Base-by-base conservation (phyloP, 1,140 invertebrate species). In the Sipha flava region DNA sequence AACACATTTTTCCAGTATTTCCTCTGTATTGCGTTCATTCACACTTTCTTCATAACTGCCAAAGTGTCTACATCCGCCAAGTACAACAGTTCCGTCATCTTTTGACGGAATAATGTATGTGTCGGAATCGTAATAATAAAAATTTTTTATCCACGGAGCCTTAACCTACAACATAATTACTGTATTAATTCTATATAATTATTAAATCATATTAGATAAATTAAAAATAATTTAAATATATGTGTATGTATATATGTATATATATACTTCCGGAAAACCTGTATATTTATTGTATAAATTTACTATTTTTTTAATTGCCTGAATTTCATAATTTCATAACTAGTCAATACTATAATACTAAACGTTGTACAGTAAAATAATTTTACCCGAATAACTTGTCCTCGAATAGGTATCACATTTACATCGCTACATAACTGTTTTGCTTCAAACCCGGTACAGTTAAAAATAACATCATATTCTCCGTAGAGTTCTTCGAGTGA, bases 111-210 rank as follows among this genome's bases (percentile, higher is more conserved):
- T 90, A 9, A 97, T 89, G 84, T 97, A 97, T 0, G 93, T 92
- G 82, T 95, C 92, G 72, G 90, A 88, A 83, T 96, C 94, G 0
- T 89, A 90, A 83, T 94, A 95, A 83, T 94, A 93, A 40, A 93
- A 95, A 1, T 90, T 91, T 87, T 96, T 95, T 6, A 97, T 86
- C 94, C 95, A 97, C 0, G 95, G 95, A 14, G 95, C 95, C 82
- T 89, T 88, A 1, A 94, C 92, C 91, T 92, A 70, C 18, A 66
- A 23, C 29, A 80, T 23, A 66, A 72, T 57, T 18, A 73, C 18
- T 31, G 21, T 10, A 40, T 4, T 40, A n/a, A n/a, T n/a, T n/a
- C n/a, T n/a, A n/a, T n/a, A n/a, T n/a, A n/a, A n/a, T n/a, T n/a
- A n/a, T n/a, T n/a, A n/a, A n/a, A n/a, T n/a, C n/a, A n/a, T n/a